Percentiles rank a stretch among this genome's conserved stretches.
Conservation (phyloP, 2,888 invertebrate species). For the Leptura quadrifasciata region DNA sequence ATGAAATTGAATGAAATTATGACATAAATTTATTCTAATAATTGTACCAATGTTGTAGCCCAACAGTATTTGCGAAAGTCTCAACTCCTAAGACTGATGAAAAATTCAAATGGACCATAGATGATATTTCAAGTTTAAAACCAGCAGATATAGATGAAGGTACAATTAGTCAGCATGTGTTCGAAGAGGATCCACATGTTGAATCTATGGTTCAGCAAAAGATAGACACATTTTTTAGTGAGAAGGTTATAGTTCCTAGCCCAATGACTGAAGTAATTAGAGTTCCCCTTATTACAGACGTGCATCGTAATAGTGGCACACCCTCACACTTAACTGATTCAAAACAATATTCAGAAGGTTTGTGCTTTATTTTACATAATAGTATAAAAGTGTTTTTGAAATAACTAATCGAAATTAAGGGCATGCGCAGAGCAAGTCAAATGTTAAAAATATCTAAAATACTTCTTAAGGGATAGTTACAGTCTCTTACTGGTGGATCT, state of each 20-base stretch:
- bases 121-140: constrained; percentile 80
- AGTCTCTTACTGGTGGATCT: no score
- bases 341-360: constrained; percentile 54
- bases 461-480: no score
- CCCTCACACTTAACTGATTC: constrained; percentile 2
- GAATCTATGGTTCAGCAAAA: constrained; percentile 82
- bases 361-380: constrained; percentile 7
- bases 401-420: no score
- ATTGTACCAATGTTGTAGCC: constrained; percentile 64
- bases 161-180: constrained; percentile 78
- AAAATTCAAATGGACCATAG: constrained; percentile 83
- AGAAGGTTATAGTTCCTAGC: constrained; percentile 72
- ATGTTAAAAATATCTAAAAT: no score
- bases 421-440: no score
- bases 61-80: constrained; percentile 70
- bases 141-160: constrained; percentile 82
- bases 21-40: neutral
- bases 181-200: constrained; percentile 78
- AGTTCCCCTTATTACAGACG: constrained; percentile 53
- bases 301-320: constrained; percentile 24
- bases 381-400: no score
- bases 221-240: constrained; percentile 76
- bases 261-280: constrained; percentile 63
- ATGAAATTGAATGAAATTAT: no score
- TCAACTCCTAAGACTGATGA: constrained; percentile 71